Conservation (phyloP, 2,113 vertebrate genomes). For the Tricholaema leucomelas region DNA sequence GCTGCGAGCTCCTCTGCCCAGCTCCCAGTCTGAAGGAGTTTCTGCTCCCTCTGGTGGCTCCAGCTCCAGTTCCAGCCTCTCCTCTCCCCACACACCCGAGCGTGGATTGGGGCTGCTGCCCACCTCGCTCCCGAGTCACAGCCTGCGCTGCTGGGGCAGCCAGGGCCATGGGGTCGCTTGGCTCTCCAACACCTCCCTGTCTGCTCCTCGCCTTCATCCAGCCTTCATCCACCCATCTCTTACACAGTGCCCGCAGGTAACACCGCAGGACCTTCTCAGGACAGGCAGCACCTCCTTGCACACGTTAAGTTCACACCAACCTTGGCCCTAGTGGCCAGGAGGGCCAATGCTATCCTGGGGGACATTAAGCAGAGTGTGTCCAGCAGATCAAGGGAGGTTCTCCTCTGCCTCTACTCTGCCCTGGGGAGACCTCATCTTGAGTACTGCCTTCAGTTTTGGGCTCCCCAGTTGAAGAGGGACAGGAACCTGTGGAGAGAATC, state of each 20-base stretch:
- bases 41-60: slow-evolving; percentile 64
- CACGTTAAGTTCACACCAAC: neutral
- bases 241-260: fast-evolving
- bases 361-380: too few species aligned
- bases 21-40: slow-evolving; percentile 8
- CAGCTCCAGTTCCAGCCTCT: slow-evolving; percentile 20
- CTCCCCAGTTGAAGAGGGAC: too few species aligned
- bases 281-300: neutral
- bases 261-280: fast-evolving
- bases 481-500: too few species aligned
- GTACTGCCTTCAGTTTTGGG: too few species aligned
- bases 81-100: neutral
- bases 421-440: too few species aligned
- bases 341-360: too few species aligned
- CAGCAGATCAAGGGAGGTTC: too few species aligned
- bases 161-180: fast-evolving
- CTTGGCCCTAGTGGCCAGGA: neutral
- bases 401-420: too few species aligned
- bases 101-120: neutral
- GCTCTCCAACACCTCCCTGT: neutral
- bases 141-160: neutral
- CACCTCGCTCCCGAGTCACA: neutral
- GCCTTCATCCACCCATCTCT: too few species aligned
- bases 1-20: neutral
- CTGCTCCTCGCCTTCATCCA: neutral